Evolutionary conservation across 2,797 vertebrate species (phyloP).

Genomic region (Molossus molossus): DNA sequence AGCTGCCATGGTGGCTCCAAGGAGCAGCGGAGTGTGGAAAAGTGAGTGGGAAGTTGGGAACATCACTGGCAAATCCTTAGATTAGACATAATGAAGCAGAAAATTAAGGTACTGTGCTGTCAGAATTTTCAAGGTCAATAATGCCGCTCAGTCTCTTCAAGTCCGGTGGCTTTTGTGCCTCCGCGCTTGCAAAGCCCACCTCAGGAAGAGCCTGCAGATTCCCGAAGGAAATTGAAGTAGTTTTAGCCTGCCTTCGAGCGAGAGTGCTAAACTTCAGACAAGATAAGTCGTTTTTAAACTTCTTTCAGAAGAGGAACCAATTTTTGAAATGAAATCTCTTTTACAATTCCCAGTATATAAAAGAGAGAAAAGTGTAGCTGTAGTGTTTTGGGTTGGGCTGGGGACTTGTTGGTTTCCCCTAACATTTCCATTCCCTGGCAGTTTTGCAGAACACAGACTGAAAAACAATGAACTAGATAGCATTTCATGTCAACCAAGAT

Average conservation of each 20-base stretch:
- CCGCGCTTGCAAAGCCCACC: slow-evolving; percentile 38
- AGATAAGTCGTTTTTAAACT: slow-evolving; percentile 69
- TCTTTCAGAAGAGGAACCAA: slow-evolving; percentile 51
- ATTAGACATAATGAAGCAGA: slow-evolving; percentile 81
- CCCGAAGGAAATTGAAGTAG: slow-evolving; percentile 67
- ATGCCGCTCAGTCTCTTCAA: slow-evolving; percentile 48
- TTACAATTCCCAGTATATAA: background rate
- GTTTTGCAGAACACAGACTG: background rate
- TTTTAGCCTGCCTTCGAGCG: slow-evolving; percentile 52
- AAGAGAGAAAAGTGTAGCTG: background rate
- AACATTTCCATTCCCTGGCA: background rate
- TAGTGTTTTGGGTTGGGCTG: background rate
- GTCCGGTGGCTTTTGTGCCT: background rate
- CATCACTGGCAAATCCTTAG: slow-evolving; percentile 34
- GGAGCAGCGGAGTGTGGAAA: background rate
- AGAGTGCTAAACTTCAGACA: slow-evolving; percentile 52
- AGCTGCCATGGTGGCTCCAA: background rate
- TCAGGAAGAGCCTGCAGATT: background rate
- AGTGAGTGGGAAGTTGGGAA: slow-evolving; percentile 37
- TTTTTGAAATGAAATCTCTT: slow-evolving; percentile 61
- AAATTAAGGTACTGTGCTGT: slow-evolving; percentile 71
- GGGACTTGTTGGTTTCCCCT: background rate
- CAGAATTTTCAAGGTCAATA: slow-evolving; percentile 72
- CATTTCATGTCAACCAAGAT: slow-evolving; percentile 47
- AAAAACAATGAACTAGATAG: background rate